These are phyloP conservation scores for Emys orbicularis DNA, from an alignment of 2,797 vertebrate genomes.

Conservation along the genomic window DNA sequence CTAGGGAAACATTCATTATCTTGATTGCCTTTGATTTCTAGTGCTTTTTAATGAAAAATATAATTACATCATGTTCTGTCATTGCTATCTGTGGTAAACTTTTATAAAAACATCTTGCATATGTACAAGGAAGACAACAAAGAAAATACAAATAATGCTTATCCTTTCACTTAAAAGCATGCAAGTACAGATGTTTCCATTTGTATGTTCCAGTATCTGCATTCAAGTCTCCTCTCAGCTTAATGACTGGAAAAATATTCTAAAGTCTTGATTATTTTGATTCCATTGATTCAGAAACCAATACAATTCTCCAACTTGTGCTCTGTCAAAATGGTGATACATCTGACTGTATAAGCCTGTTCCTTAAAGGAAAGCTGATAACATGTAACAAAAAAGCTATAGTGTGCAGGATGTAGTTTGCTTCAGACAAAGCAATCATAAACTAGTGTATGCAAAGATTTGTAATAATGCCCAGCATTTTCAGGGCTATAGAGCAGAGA, in stretches of 20 bases:
- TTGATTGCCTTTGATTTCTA: constrained; percentile 75
- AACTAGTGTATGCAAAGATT: not conserved
- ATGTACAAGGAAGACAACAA: constrained; percentile 60
- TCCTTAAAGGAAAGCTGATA: constrained; percentile 53
- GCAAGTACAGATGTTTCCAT: constrained; percentile 64
- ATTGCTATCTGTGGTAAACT: constrained; percentile 58
- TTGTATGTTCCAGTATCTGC: constrained; percentile 60
- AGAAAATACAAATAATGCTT: constrained; percentile 64
- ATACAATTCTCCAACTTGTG: constrained; percentile 40
- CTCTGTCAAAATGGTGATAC: constrained; percentile 39
- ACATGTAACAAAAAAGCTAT: not conserved
- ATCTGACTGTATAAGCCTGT: constrained; percentile 42
- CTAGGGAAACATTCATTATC: constrained; percentile 36
- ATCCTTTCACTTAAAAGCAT: constrained; percentile 70
- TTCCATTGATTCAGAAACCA: constrained; percentile 41
- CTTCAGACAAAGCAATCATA: constrained; percentile 48
- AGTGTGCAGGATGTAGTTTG: constrained; percentile 44
- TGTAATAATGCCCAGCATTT: constrained; percentile 41
- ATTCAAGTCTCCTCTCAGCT: constrained; percentile 55
- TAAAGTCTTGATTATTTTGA: constrained; percentile 52
- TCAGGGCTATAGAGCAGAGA: constrained; percentile 15
- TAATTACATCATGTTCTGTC: constrained; percentile 55
- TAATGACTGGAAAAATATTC: constrained; percentile 64
- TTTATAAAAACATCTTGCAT: constrained; percentile 67
- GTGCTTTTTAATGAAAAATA: constrained; percentile 48